A percentile compares a stretch with the other conserved stretches of the same genome.
Evolutionary conservation across 2,888 invertebrate species (phyloP).

Genomic region (Xylota segnis): DNA sequence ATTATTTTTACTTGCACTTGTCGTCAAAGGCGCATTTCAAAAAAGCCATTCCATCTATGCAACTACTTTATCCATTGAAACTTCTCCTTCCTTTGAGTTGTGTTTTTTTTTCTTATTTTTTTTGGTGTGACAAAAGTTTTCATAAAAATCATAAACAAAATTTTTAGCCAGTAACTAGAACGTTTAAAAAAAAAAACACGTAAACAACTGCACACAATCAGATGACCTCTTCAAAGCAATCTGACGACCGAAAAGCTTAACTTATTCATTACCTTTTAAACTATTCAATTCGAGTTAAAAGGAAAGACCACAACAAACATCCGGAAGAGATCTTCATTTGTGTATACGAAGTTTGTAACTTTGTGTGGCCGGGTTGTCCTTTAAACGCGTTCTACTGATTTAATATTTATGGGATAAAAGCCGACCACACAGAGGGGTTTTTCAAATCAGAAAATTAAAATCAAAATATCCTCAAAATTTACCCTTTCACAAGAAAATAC

Average conservation of each 20-base stretch:
- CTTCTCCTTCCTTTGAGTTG: background rate
- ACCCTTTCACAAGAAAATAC: conserved; percentile 40
- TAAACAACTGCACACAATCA: conserved; percentile 11
- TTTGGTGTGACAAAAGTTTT: conserved; percentile 11
- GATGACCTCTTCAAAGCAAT: conserved; percentile 27
- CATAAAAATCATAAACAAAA: conserved; percentile 1
- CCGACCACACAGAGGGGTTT: conserved; percentile 18
- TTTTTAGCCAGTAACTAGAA: background rate
- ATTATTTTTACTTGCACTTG: conserved; percentile 10
- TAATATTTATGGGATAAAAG: conserved; percentile 51
- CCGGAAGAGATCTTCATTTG: conserved; percentile 34
- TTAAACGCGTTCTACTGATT: conserved; percentile 11
- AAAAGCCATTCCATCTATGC: background rate
- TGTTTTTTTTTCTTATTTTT: background rate
- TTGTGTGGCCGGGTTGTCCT: conserved; percentile 18
- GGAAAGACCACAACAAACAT: conserved; percentile 28
- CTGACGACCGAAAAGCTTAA: conserved; percentile 12
- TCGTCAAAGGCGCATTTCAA: conserved; percentile 12
- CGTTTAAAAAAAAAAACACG: background rate
- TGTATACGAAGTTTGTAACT: conserved; percentile 14
- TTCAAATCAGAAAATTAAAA: conserved; percentile 58
- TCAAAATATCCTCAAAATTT: conserved; percentile 52
- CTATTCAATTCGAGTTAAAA: conserved; percentile 10
- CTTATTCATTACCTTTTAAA: conserved; percentile 35
- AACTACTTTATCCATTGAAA: background rate